Percentiles rank a stretch among this genome's conserved stretches.
Conservation (phyloP, 2,797 vertebrate genomes). For the Poeciliopsis paucimaculata region DNA sequence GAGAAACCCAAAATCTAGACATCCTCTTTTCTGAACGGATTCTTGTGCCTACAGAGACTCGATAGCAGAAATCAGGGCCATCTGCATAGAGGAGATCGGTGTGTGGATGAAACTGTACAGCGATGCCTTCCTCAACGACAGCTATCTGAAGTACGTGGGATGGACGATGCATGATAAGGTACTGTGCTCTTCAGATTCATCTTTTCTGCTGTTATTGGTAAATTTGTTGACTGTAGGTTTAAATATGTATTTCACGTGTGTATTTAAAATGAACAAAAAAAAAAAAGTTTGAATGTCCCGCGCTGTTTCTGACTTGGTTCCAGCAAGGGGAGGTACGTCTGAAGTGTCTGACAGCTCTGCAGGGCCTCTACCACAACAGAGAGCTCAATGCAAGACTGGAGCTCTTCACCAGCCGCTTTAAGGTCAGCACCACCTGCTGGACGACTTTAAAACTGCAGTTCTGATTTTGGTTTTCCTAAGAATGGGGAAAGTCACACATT, state of each 20-base stretch:
- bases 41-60: slow-evolving; percentile 83
- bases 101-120: slow-evolving; percentile 99
- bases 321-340: slow-evolving; percentile 99
- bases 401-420: slow-evolving; percentile 98
- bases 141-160: slow-evolving; percentile 97
- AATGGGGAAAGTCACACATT: not conserved
- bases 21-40: not conserved
- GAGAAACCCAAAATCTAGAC: not conserved
- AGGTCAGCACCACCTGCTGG: slow-evolving; percentile 86
- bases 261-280: not conserved
- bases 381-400: slow-evolving; percentile 98
- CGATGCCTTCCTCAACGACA: slow-evolving; percentile 97
- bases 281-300: not conserved
- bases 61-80: slow-evolving; percentile 96
- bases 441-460: slow-evolving; percentile 25
- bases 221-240: not conserved
- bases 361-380: slow-evolving; percentile 98
- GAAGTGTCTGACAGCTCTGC: slow-evolving; percentile 98
- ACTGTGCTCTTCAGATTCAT: slow-evolving; percentile 34
- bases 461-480: not conserved
- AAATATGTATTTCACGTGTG: not conserved
- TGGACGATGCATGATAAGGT: slow-evolving; percentile 99
- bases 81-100: slow-evolving; percentile 97
- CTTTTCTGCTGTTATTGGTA: not conserved
- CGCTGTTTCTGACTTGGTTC: slow-evolving; percentile 18